A percentile compares a stretch with the other conserved stretches of the same genome.
Conservation (phyloP, 64 coral and sea anemone genomes). For the Actinia equina region DNA sequence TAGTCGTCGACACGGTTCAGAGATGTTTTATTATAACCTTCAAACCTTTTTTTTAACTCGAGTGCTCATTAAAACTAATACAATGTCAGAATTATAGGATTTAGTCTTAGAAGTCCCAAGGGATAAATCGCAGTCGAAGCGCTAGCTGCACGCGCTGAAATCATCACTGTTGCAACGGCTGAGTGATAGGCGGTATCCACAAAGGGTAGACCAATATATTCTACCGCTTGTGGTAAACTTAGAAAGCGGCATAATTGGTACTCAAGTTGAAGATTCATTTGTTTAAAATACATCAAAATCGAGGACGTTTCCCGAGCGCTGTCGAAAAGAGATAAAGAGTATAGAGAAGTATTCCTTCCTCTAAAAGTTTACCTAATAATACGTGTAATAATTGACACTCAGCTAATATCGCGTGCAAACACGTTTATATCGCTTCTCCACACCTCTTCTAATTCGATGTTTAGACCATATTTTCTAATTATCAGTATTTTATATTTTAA, state of each 20-base stretch:
- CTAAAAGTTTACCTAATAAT: neutral
- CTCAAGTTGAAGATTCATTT: constrained; percentile 1
- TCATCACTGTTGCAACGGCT: neutral
- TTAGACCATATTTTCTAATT: constrained; percentile 10
- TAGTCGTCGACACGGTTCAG: neutral
- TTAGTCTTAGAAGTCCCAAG: neutral
- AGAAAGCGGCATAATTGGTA: neutral
- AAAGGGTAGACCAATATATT: neutral
- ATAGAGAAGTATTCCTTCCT: neutral
- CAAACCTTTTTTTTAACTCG: neutral
- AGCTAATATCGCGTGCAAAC: neutral
- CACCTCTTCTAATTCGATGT: constrained; percentile 3
- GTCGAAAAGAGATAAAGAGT: neutral
- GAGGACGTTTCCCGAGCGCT: neutral
- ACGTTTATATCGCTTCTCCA: neutral
- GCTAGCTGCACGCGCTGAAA: neutral
- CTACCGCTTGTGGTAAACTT: neutral
- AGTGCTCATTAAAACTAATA: neutral
- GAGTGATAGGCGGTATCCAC: neutral
- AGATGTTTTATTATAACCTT: neutral
- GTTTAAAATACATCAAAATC: neutral
- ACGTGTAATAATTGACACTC: neutral
- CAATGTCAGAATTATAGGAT: constrained; percentile 6
- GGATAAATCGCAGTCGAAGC: neutral
- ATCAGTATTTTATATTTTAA: neutral